phyloP scores from a whole-genome alignment of 2,797 vertebrate genomes.

The Sebastes flavidus region DNA sequence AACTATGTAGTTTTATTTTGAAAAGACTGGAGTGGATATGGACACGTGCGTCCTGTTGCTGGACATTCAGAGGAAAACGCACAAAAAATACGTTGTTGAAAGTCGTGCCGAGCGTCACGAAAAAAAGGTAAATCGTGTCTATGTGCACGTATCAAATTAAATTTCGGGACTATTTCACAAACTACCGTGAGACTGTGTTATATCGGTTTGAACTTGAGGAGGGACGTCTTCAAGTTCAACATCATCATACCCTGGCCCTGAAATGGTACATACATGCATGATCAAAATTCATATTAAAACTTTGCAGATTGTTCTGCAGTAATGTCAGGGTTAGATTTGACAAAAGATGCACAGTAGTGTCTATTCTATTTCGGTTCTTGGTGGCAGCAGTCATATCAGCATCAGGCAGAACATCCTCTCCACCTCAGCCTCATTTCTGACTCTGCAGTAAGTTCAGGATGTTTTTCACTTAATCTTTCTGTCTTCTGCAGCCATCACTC shows the following conservation, averaged over 20 bases:
- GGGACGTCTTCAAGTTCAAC: neutral
- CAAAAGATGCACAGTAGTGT: neutral
- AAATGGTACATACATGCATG: neutral
- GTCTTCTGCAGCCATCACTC: slow-evolving; percentile 14
- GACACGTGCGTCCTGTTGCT: too few relatives aligned
- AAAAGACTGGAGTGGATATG: too few relatives aligned
- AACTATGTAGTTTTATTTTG: too few relatives aligned
- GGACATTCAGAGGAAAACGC: too few relatives aligned
- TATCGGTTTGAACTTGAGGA: neutral
- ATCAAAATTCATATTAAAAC: too few relatives aligned
- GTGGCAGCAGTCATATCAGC: neutral
- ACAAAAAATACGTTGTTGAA: too few relatives aligned
- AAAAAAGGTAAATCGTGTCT: too few relatives aligned
- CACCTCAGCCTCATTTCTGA: slow-evolving; percentile 6
- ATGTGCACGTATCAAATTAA: too few relatives aligned
- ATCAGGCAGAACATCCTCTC: slow-evolving; percentile 8
- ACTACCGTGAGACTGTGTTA: too few relatives aligned
- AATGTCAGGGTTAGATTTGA: neutral
- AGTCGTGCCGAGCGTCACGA: too few relatives aligned
- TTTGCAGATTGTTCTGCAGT: too few relatives aligned
- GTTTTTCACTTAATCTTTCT: slow-evolving; percentile 8
- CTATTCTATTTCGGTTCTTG: neutral
- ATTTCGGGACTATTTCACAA: too few relatives aligned
- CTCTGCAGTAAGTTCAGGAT: slow-evolving; percentile 21
- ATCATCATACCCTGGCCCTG: neutral